Conservation (phyloP, 2,888 invertebrate species). For the Volucella inanis region DNA sequence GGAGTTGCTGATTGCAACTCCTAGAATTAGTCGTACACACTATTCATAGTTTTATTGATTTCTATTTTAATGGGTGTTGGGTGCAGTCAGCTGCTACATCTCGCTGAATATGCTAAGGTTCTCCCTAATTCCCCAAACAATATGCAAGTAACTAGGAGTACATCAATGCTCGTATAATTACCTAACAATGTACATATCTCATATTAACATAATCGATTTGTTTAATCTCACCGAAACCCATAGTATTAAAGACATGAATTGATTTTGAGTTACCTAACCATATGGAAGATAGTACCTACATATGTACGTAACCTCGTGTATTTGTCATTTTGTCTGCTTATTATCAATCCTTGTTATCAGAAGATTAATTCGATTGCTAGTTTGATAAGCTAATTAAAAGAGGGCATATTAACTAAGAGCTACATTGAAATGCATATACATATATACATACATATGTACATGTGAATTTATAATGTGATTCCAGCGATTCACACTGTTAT, state of each 20-base stretch:
- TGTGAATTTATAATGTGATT: not conserved
- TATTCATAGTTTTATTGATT: slow-evolving; percentile 69
- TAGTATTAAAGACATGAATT: not conserved
- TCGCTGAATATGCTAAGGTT: slow-evolving; percentile 24
- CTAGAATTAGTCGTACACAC: slow-evolving; percentile 12
- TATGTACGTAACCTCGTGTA: not conserved
- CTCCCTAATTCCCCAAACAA: slow-evolving; percentile 1
- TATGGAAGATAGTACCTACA: slow-evolving; percentile 8
- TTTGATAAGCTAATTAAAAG: slow-evolving; percentile 31
- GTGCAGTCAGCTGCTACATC: slow-evolving; percentile 61
- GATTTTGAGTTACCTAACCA: not conserved
- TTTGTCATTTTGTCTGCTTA: not conserved
- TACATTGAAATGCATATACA: not conserved
- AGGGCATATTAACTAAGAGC: slow-evolving; percentile 3
- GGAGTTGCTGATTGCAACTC: slow-evolving; percentile 44
- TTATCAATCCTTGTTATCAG: slow-evolving; percentile 36
- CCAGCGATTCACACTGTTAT: not conserved
- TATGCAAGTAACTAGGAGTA: not conserved
- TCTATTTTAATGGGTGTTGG: slow-evolving; percentile 41
- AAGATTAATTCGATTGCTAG: slow-evolving; percentile 25
- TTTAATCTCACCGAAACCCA: not conserved
- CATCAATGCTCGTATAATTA: too few species aligned
- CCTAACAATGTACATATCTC: not conserved
- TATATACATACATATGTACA: too few species aligned
- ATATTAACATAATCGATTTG: slow-evolving; percentile 8